Evolutionary conservation across 2,113 vertebrate species (phyloP).

Genomic region (Pedetes capensis): DNA sequence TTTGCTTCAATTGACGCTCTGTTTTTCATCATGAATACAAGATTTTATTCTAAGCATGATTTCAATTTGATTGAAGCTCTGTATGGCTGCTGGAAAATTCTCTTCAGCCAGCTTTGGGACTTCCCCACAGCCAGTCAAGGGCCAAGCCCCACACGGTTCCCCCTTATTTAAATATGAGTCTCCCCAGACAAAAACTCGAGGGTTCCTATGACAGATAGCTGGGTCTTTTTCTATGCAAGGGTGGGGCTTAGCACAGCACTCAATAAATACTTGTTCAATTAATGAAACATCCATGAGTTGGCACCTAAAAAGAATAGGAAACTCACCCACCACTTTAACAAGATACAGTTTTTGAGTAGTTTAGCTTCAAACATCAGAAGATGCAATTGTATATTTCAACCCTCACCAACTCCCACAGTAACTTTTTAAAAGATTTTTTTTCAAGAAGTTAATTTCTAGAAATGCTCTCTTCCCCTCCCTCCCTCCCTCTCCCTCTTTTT

Average conservation of each 20-base stretch:
- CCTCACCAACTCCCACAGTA: not conserved
- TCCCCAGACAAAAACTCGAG: not conserved
- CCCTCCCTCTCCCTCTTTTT: no score
- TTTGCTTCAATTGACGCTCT: constrained; percentile 63
- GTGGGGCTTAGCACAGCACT: not conserved
- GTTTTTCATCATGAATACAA: constrained; percentile 61
- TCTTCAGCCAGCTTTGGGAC: not conserved
- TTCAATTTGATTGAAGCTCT: constrained; percentile 49
- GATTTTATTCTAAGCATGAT: constrained; percentile 63
- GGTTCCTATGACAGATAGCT: not conserved
- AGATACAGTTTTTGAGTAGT: not conserved
- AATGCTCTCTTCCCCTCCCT: constrained; percentile 10
- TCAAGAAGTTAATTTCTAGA: not conserved
- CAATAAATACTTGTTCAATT: not conserved
- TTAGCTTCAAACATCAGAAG: not conserved
- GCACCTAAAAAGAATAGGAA: not conserved
- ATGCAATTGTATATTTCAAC: not conserved
- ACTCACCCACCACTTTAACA: not conserved
- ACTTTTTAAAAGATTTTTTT: not conserved
- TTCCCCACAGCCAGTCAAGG: not conserved
- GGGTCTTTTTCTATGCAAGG: not conserved
- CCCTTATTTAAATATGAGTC: not conserved
- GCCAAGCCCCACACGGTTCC: not conserved
- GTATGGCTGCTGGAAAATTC: constrained; percentile 31
- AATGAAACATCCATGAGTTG: not conserved